A percentile compares a stretch with the other conserved stretches of the same genome.
Conservation (phyloP, 2,888 invertebrate genomes). For the Morpho achilles region DNA sequence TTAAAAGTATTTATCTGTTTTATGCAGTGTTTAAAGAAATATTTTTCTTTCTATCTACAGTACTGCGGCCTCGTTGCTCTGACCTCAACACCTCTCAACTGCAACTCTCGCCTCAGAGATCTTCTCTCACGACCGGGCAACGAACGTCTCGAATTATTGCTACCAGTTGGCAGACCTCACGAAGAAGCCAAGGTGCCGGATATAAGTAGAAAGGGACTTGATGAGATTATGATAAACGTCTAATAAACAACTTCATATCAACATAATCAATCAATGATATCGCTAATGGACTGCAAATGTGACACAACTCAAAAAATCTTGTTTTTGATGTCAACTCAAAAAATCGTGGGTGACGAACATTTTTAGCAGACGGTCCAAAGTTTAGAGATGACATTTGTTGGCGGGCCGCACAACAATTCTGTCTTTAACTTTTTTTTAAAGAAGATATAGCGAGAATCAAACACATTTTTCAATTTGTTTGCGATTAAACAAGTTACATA, state of each 20-base stretch:
- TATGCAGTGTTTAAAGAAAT: too few relatives aligned
- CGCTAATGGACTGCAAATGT: too few relatives aligned
- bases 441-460: too few relatives aligned
- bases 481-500: too few relatives aligned
- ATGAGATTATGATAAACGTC: conserved; percentile 84
- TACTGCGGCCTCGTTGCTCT: conserved; percentile 92
- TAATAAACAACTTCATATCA: not conserved
- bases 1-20: too few relatives aligned
- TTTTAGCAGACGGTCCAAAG: too few relatives aligned
- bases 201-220: conserved; percentile 83
- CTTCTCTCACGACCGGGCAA: conserved; percentile 87
- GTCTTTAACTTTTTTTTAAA: too few relatives aligned
- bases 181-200: conserved; percentile 88
- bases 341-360: not conserved
- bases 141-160: conserved; percentile 88
- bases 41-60: conserved; percentile 51
- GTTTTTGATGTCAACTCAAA: not conserved
- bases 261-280: too few relatives aligned
- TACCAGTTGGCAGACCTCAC: conserved; percentile 93
- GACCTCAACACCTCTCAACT: conserved; percentile 94
- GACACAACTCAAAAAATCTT: too few relatives aligned
- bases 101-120: conserved; percentile 87
- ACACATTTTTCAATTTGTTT: too few relatives aligned
- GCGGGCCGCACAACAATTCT: too few relatives aligned
- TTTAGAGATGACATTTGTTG: too few relatives aligned